Base-by-base conservation (phyloP, 2,113 vertebrate species). In the Charina bottae region DNA sequence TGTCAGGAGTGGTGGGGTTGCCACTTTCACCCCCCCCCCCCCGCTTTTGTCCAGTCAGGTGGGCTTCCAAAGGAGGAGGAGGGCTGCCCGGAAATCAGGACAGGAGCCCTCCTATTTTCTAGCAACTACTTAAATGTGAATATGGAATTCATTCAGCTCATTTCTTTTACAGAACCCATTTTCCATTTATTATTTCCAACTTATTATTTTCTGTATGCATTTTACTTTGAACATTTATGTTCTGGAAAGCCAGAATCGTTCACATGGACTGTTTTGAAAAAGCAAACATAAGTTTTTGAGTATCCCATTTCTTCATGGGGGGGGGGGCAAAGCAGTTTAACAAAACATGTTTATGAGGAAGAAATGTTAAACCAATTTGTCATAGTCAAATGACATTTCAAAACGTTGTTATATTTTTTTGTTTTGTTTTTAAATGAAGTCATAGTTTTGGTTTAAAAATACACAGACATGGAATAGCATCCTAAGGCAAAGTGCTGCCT, bases 301-400 rank as follows among this genome's bases (percentile, higher is more conserved):
- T n/a, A 91, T 49, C 54, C 13, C 54, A 83, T 78, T 91, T 83
- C 24, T 59, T 87, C 62, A 23, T 17, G 23, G 23, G 21, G 26
- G 1, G 10, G 42, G 6, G 9, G 21, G 5, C 37, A 7, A 17
- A 54, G 21, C 1, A 13, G 42, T 87, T 91, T 28, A 91, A 87
- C 85, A n/a, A 87, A 87, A 87, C 85, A 91, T 87, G 85, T 91
- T 91, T 91, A 91, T 37, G 26, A 56, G 10, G 33, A 91, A 87
- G 85, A 91, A 91, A 87, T 91, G 90, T 56, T 78, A 46, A 56
- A 78, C 72, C 54, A 58, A 58, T 87, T 91, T 87, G 33, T 91
- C 85, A 87, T 58, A 56, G 62, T 72, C 62, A 58, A 59, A 55
- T 87, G 85, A 87, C 90, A 91, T 87, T 87, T 91, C 62, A 28